Evolutionary conservation across 2,888 invertebrate genomes (phyloP), one percentile per base, ranked within the genome.

Genomic region (Drosophila aldrichi): DNA sequence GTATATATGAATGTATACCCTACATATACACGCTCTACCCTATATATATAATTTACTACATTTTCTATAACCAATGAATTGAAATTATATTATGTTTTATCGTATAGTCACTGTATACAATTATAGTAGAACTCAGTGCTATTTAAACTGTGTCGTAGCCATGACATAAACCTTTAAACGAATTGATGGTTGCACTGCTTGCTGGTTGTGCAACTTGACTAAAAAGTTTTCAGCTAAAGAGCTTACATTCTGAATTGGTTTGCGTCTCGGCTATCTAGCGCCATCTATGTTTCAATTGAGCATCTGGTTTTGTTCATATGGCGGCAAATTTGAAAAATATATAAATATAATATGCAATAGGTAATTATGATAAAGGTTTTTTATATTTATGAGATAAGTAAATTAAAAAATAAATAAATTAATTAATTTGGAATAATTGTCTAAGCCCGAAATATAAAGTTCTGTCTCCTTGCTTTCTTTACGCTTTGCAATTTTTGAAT

Each of bases 261-360:
- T 38, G 56, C 43, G 46, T 8, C 29, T 14, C 0, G 1, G 18
- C 44, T 44, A 22, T 2, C 16, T 34, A 9, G 56, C 59, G 62
- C 66, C 77, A 55, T 34, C 75, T 75, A 62, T 46, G 36, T 32
- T 2, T 55, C 2, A 10, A 10, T n/a, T 16, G 1, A 6, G 10
- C 16, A 2, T 1, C 1, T 1, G 4, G 0, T 8, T 8, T 0
- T 8, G 10, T n/a, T 2, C 22, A 16, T 3, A 6, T 25, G 52
- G 36, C 25, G 22, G 20, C 38, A 36, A 38, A 38, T 52, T 52
- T 2, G 6, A 38, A 38, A 9, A 1, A 2, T 18, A 14, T 18
- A 7, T 18, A 18, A 16, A 16, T 41, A 16, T 14, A 22, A 16
- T 3, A 4, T 1, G 3, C 20, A 43, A 20, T 12, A 8, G 8